Conservation (phyloP, 2,888 invertebrate species). For the Cylloceria caligata region DNA sequence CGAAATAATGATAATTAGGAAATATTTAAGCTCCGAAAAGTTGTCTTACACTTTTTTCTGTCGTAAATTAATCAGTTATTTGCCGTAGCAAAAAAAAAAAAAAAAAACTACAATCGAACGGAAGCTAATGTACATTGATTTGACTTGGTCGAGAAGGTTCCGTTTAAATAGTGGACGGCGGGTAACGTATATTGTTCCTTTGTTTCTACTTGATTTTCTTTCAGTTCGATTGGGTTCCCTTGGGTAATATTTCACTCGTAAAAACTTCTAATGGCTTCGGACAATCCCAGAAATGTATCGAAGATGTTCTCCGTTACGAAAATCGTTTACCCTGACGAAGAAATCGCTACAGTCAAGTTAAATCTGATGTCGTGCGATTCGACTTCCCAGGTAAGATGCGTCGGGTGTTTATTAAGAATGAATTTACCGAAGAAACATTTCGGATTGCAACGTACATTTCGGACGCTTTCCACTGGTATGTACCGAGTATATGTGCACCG, state of each 20-base stretch:
- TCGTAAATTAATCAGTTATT: not conserved
- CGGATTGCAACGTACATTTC: too few relatives aligned
- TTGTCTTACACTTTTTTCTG: not conserved
- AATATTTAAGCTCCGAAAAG: not conserved
- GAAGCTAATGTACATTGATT: slow-evolving; percentile 1
- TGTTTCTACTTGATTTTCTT: too few relatives aligned
- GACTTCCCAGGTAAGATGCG: not conserved
- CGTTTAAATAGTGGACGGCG: too few relatives aligned
- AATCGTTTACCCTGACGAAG: too few relatives aligned
- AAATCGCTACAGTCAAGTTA: not conserved
- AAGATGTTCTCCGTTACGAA: not conserved
- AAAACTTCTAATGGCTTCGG: not conserved
- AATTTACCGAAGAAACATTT: too few relatives aligned
- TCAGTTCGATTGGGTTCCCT: not conserved
- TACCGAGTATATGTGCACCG: too few relatives aligned
- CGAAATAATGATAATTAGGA: not conserved
- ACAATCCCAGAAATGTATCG: not conserved
- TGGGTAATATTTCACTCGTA: not conserved
- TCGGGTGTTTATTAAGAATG: too few relatives aligned
- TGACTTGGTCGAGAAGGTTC: too few relatives aligned
- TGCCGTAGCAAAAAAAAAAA: not conserved
- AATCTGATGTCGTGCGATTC: not conserved
- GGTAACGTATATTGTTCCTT: too few relatives aligned
- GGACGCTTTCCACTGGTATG: too few relatives aligned
- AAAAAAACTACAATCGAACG: not conserved